Evolutionary conservation across 2,797 vertebrate species (phyloP).

Genomic region (Apogon hyalosoma): DNA sequence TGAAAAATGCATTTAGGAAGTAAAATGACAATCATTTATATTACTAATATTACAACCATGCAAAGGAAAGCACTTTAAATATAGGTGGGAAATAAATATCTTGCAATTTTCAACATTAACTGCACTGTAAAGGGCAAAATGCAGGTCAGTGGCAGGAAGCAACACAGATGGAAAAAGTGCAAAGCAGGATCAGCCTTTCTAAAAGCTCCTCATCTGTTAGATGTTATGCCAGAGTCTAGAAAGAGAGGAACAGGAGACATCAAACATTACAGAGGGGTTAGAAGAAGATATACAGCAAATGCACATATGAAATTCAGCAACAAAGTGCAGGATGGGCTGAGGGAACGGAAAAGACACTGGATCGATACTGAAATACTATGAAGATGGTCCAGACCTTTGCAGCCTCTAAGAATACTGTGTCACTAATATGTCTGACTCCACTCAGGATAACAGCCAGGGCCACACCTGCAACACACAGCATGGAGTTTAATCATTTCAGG

Average conservation of each 20-base stretch:
- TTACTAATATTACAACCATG: neutral
- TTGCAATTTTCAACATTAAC: slow-evolving; percentile 9
- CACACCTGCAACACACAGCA: slow-evolving; percentile 84
- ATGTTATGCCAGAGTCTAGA: slow-evolving; percentile 54
- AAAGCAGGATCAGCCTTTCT: slow-evolving; percentile 45
- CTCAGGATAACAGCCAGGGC: slow-evolving; percentile 95
- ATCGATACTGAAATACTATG: slow-evolving; percentile 8
- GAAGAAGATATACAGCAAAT: slow-evolving; percentile 7
- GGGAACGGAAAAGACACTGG: slow-evolving; percentile 1
- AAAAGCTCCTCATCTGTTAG: slow-evolving; percentile 59
- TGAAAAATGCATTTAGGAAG: neutral
- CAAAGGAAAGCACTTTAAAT: slow-evolving; percentile 3
- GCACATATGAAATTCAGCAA: slow-evolving; percentile 24
- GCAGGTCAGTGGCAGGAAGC: slow-evolving; percentile 17
- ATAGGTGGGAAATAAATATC: neutral
- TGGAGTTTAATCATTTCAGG: neutral
- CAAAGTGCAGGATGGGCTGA: slow-evolving; percentile 16
- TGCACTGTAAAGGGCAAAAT: slow-evolving; percentile 14
- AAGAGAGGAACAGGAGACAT: slow-evolving; percentile 58
- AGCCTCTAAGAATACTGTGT: slow-evolving; percentile 94
- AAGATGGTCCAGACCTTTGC: slow-evolving; percentile 88
- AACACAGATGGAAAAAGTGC: slow-evolving; percentile 27
- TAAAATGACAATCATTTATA: neutral
- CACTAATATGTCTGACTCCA: slow-evolving; percentile 94
- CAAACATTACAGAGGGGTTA: slow-evolving; percentile 40